Evolutionary conservation across 2,888 invertebrate species (phyloP).

Genomic region (Drosophila crucigera): DNA sequence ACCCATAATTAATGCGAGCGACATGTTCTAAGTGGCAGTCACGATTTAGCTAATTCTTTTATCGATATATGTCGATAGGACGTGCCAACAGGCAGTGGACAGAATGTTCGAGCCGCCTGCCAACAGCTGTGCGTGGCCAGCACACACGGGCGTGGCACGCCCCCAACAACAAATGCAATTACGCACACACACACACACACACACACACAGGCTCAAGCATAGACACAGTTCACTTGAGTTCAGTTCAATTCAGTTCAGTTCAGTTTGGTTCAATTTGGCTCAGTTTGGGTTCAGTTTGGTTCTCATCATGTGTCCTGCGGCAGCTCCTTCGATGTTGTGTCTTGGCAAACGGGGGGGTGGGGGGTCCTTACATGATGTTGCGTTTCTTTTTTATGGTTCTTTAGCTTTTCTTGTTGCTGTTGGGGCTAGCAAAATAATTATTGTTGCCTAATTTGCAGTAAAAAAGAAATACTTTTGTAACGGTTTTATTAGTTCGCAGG

Average conservation of each 20-base stretch:
- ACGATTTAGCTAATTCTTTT: slow-evolving; percentile 82
- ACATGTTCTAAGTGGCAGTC: slow-evolving; percentile 81
- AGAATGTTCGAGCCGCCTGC: slow-evolving; percentile 7
- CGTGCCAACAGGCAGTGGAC: slow-evolving; percentile 56
- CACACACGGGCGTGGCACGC: slow-evolving; percentile 24
- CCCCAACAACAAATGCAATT: slow-evolving; percentile 47
- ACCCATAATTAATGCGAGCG: slow-evolving; percentile 83
- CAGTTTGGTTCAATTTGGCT: slow-evolving; percentile 1
- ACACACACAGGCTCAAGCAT: background rate
- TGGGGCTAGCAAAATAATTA: slow-evolving; percentile 67
- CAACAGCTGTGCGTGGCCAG: slow-evolving; percentile 59
- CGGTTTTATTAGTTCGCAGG: slow-evolving; percentile 73
- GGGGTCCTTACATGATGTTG: slow-evolving; percentile 20
- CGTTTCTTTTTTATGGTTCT: slow-evolving; percentile 55
- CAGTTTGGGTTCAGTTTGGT: slow-evolving; percentile 3
- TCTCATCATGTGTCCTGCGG: slow-evolving; percentile 20
- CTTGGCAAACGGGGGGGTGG: background rate
- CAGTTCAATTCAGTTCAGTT: background rate
- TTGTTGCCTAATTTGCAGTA: slow-evolving; percentile 78
- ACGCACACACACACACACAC: slow-evolving; percentile 15
- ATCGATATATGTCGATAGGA: slow-evolving; percentile 81
- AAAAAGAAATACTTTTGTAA: slow-evolving; percentile 73
- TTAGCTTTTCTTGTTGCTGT: slow-evolving; percentile 39
- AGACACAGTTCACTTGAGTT: slow-evolving; percentile 1
- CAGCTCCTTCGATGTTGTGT: slow-evolving; percentile 33